Evolutionary conservation across 1,140 invertebrate genomes (phyloP).

Genomic region (Drosophila takahashii): DNA sequence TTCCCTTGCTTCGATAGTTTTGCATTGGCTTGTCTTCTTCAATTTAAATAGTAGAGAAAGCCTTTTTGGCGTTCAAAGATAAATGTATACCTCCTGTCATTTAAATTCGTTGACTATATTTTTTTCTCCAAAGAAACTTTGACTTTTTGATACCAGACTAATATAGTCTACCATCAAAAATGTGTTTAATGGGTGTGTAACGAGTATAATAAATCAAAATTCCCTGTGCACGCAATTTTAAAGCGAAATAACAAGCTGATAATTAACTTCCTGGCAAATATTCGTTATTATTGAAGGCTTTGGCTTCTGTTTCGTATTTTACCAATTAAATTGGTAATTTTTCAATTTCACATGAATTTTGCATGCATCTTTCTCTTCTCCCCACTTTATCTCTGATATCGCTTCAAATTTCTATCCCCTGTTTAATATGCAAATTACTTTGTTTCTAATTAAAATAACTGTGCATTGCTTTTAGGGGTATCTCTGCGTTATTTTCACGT

Average conservation of each 20-base stretch:
- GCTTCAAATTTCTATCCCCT: slow-evolving; percentile 1
- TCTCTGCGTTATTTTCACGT: slow-evolving; percentile 31
- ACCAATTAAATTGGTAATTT: slow-evolving; percentile 17
- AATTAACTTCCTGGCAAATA: neutral
- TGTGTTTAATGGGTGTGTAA: too few relatives aligned
- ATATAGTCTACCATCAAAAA: too few relatives aligned
- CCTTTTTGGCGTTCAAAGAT: too few relatives aligned
- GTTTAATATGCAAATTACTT: slow-evolving; percentile 79
- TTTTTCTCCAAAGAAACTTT: too few relatives aligned
- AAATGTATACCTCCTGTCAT: too few relatives aligned
- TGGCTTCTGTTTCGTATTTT: neutral
- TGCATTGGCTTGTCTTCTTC: too few relatives aligned
- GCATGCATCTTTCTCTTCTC: neutral
- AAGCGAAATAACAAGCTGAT: neutral
- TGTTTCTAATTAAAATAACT: slow-evolving; percentile 81
- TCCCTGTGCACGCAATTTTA: neutral
- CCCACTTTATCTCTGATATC: neutral
- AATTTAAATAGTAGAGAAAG: too few relatives aligned
- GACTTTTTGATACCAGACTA: too few relatives aligned
- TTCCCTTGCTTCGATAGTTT: too few relatives aligned
- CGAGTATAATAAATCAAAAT: neutral
- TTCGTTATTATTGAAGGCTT: slow-evolving; percentile 6
- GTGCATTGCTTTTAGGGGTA: slow-evolving; percentile 65
- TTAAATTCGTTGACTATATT: too few relatives aligned
- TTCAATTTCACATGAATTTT: slow-evolving; percentile 14